phyloP scores from a whole-genome alignment of 2,888 invertebrate species.

The Euzophera pinguis region DNA sequence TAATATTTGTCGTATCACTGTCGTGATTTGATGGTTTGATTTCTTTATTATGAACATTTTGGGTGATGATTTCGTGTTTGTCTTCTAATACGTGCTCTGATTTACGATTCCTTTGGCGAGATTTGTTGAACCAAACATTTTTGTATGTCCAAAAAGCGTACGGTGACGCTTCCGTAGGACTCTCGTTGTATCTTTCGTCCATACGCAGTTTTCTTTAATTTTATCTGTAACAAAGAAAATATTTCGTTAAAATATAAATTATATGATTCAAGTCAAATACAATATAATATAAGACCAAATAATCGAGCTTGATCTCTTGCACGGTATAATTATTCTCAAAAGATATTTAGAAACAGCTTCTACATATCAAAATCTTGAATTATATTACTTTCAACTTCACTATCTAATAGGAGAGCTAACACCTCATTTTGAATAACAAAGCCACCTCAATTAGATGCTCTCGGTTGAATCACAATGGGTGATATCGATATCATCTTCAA shows the following conservation, averaged over 20 bases:
- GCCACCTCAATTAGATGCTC: conserved; percentile 72
- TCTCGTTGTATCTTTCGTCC: conserved; percentile 63
- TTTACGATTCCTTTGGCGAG: conserved; percentile 18
- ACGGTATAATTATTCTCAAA: too few species aligned
- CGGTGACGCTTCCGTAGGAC: conserved; percentile 70
- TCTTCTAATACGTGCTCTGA: conserved; percentile 18
- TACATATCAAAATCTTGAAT: not conserved
- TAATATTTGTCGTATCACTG: conserved; percentile 36
- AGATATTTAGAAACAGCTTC: not conserved
- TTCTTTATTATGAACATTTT: conserved; percentile 34
- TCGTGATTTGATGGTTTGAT: conserved; percentile 22
- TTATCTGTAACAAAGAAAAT: conserved; percentile 66
- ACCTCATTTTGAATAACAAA: conserved; percentile 78
- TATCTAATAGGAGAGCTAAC: conserved; percentile 77
- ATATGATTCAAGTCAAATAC: not conserved
- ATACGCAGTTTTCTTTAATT: conserved; percentile 65
- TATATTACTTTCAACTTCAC: conserved; percentile 42
- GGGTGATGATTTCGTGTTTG: conserved; percentile 26
- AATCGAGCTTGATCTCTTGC: not conserved
- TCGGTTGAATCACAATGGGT: conserved; percentile 64
- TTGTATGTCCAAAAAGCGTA: conserved; percentile 65
- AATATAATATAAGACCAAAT: not conserved
- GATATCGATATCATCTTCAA: conserved; percentile 71
- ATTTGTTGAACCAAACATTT: conserved; percentile 46
- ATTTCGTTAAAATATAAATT: not conserved